These are phyloP conservation scores for Trissolcus japonicus DNA, from an alignment of 2,888 invertebrate species.

Conservation along the genomic window DNA sequence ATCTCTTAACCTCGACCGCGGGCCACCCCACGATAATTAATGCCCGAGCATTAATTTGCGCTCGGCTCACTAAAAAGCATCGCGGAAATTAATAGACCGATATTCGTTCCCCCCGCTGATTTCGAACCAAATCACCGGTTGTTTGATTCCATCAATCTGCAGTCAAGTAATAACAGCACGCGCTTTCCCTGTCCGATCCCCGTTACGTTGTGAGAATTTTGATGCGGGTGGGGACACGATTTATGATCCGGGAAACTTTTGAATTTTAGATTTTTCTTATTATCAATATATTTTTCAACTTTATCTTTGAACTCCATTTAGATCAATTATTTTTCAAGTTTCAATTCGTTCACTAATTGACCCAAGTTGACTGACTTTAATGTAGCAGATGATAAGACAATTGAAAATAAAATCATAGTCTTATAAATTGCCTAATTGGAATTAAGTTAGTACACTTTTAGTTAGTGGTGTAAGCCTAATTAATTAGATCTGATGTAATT, in stretches of 20 bases:
- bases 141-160: constrained; percentile 75
- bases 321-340: background rate
- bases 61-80: constrained; percentile 58
- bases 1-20: constrained; percentile 57
- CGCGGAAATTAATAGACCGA: constrained; percentile 74
- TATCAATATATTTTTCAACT: no score
- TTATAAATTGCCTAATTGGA: no score
- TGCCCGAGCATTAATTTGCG: constrained; percentile 74
- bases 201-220: constrained; percentile 49
- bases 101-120: constrained; percentile 75
- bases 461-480: no score
- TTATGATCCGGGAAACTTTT: constrained; percentile 40
- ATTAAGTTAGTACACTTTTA: no score
- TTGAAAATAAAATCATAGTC: no score
- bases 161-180: constrained; percentile 70
- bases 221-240: constrained; percentile 16
- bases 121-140: constrained; percentile 74
- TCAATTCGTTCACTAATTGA: no score
- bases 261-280: background rate
- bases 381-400: no score
- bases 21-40: constrained; percentile 68
- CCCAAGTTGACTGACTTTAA: no score
- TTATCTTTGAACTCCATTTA: background rate
- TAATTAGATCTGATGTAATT: no score
- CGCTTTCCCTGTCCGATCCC: constrained; percentile 35